These are phyloP conservation scores for Drosophila kambysellisi DNA, from an alignment of 2,888 invertebrate genomes.

Conservation along the genomic window DNA sequence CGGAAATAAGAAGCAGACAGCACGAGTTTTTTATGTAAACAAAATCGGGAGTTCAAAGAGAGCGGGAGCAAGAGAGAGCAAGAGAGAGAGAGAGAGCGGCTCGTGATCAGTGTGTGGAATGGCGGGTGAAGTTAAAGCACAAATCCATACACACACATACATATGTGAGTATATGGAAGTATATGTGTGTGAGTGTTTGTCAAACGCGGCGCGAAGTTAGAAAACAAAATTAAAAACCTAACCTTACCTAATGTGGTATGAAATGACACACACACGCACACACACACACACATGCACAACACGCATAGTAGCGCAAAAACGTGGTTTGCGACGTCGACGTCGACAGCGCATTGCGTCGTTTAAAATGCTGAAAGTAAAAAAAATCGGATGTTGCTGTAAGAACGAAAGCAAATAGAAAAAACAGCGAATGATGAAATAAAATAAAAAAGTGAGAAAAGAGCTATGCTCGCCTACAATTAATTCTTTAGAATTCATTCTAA, in stretches of 20 bases:
- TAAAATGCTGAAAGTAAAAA: slow-evolving; percentile 46
- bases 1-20: slow-evolving; percentile 64
- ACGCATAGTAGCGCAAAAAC: slow-evolving; percentile 62
- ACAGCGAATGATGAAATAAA: slow-evolving; percentile 19
- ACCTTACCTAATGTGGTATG: slow-evolving; percentile 82
- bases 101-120: slow-evolving; percentile 32
- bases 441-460: slow-evolving; percentile 20
- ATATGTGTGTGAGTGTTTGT: slow-evolving; percentile 6
- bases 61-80: neutral
- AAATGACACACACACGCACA: slow-evolving; percentile 53
- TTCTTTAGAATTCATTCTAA: neutral
- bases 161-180: neutral
- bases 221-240: slow-evolving; percentile 78
- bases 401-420: slow-evolving; percentile 27
- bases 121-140: slow-evolving; percentile 41
- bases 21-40: slow-evolving; percentile 67
- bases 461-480: neutral
- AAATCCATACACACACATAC: slow-evolving; percentile 6
- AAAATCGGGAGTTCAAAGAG: slow-evolving; percentile 49
- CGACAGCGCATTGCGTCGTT: slow-evolving; percentile 64
- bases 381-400: slow-evolving; percentile 40
- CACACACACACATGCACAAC: slow-evolving; percentile 15
- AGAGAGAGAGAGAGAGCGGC: slow-evolving; percentile 9
- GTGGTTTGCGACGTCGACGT: slow-evolving; percentile 51
- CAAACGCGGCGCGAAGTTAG: slow-evolving; percentile 52